Percentiles rank a stretch among this genome's conserved stretches.
Evolutionary conservation across 2,888 invertebrate species (phyloP).

Genomic region (Nysson spinosus): DNA sequence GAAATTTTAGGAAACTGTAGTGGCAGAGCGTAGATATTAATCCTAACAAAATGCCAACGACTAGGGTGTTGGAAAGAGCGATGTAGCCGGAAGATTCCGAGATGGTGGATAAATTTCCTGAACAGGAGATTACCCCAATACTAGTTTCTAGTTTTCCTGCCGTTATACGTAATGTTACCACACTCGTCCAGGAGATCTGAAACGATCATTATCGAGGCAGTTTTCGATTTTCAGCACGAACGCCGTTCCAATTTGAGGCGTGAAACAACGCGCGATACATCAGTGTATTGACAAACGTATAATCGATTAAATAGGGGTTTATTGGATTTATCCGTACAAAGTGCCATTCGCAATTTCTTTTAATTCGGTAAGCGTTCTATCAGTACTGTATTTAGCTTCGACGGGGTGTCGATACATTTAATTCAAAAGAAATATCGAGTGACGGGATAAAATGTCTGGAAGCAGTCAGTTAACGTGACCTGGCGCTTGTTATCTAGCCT

Average conservation of each 20-base stretch:
- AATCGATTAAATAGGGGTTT: not conserved
- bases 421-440: not conserved
- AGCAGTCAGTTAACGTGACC: not conserved
- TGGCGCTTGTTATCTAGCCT: not conserved
- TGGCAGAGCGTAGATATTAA: slow-evolving; percentile 56
- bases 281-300: not conserved
- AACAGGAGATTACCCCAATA: slow-evolving; percentile 71
- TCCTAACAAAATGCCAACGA: slow-evolving; percentile 55
- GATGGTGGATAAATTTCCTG: slow-evolving; percentile 71
- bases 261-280: not conserved
- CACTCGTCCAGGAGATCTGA: slow-evolving; percentile 19
- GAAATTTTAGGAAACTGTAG: slow-evolving; percentile 48
- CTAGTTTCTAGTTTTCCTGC: slow-evolving; percentile 64
- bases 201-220: slow-evolving; percentile 37
- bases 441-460: not conserved
- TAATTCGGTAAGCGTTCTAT: no score
- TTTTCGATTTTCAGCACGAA: slow-evolving; percentile 26
- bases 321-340: no score
- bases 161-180: slow-evolving; percentile 57
- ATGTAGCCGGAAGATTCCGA: slow-evolving; percentile 64
- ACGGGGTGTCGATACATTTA: no score
- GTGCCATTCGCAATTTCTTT: no score
- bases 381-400: no score
- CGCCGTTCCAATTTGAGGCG: not conserved
- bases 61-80: slow-evolving; percentile 55